A percentile compares a stretch with the other conserved stretches of the same genome.
Conservation (phyloP, 2,888 invertebrate genomes). For the Eristalis arbustorum region DNA sequence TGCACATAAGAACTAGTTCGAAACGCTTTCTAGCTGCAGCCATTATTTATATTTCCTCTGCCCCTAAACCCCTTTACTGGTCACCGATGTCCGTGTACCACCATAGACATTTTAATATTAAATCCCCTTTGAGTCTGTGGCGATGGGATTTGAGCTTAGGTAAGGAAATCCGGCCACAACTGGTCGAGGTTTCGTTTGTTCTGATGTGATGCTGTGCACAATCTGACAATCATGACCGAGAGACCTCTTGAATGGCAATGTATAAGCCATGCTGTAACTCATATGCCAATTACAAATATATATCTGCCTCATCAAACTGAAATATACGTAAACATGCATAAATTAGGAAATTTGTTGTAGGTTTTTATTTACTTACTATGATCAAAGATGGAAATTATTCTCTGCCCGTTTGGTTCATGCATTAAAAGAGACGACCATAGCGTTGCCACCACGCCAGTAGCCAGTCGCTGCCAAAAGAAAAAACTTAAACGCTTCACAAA, state of each 20-base stretch:
- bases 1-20: slow-evolving; percentile 63
- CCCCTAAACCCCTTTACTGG: slow-evolving; percentile 56
- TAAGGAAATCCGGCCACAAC: slow-evolving; percentile 60
- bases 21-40: slow-evolving; percentile 55
- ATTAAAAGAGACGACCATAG: too few relatives aligned
- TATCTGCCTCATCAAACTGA: slow-evolving; percentile 13
- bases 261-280: slow-evolving; percentile 36
- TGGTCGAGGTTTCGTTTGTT: slow-evolving; percentile 52
- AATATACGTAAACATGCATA: slow-evolving; percentile 44
- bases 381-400: background rate
- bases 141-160: slow-evolving; percentile 65
- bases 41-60: slow-evolving; percentile 65
- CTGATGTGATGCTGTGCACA: slow-evolving; percentile 29
- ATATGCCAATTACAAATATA: background rate
- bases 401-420: background rate
- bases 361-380: background rate
- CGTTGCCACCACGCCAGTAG: too few relatives aligned
- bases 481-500: too few relatives aligned
- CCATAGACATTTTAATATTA: slow-evolving; percentile 65
- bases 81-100: slow-evolving; percentile 53
- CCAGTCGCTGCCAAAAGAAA: too few relatives aligned
- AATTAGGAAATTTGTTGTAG: slow-evolving; percentile 32
- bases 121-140: slow-evolving; percentile 65
- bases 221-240: slow-evolving; percentile 5
- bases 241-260: slow-evolving; percentile 35